Evolutionary conservation across 2,888 invertebrate species (phyloP), one percentile per base, ranked within the genome.

Genomic region (Gasteruption jaculator): DNA sequence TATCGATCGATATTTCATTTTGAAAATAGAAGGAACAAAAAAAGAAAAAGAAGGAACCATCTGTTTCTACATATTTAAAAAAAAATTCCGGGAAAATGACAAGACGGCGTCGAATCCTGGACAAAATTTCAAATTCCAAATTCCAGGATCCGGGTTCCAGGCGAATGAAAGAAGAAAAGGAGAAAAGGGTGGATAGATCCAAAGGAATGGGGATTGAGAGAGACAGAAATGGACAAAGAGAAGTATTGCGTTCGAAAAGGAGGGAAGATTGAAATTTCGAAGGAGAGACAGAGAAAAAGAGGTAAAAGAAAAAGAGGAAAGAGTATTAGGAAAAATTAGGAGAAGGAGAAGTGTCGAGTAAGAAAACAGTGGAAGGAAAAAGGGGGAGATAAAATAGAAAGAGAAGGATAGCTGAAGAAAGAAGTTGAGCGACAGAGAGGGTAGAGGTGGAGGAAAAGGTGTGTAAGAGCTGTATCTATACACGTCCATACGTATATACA

Each of bases 321-420:
- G 26, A 19, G 11, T 11, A 20, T 15, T 19, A 26, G 6, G 26
- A 39, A 19, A 19, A 19, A 12, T n/a, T 16, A 36, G 22, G 14
- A 42, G 40, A 21, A 30, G 26, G 46, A 41, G 31, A 31, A 19
- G 36, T 35, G 12, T 31, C 29, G 20, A 24, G 30, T 38, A 40
- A 34, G 30, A 40, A 32, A 39, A 38, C 18, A 30, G 26, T 21
- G n/a, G 19, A 22, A 27, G 5, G 26, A 19, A n/a, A 12, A 20
- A 19, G 22, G 24, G 6, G 26, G 42, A 19, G 14, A 19, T 20
- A 14, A 19, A 36, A 15, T 12, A 42, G 40, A 21, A 30, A 27
- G 46, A 41, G 31, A 31, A 19, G 36, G 37, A 15, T 31, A 32
- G 20, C 24, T 27, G 40, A 40, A 34, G 30, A 40, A 32, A 39